phyloP scores from a whole-genome alignment of 1,140 invertebrate species.

The Brachionus plicatilis region DNA sequence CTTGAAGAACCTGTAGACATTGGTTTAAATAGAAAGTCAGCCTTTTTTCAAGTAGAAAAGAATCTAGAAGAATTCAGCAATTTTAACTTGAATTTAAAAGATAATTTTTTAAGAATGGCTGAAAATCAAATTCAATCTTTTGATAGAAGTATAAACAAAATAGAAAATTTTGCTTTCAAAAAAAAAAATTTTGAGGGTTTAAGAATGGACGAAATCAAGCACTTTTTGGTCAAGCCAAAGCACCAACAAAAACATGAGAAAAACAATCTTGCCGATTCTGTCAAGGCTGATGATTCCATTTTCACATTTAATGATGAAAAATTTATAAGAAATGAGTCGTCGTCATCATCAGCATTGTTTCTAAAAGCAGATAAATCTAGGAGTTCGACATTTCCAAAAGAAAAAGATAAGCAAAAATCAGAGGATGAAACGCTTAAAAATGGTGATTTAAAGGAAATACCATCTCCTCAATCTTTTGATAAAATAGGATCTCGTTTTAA shows the following conservation, averaged over 20 bases:
- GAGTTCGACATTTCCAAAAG: background rate
- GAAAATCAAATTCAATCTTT: background rate
- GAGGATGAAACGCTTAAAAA: background rate
- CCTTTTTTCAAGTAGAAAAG: background rate
- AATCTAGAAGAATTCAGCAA: background rate
- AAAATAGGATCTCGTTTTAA: background rate
- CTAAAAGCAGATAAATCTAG: background rate
- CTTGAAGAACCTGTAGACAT: background rate
- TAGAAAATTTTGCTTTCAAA: constrained; percentile 27
- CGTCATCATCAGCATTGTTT: background rate
- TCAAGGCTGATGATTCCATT: background rate
- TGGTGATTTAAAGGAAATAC: background rate
- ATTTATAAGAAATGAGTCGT: background rate
- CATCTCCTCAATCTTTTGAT: background rate
- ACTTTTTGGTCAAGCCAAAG: background rate
- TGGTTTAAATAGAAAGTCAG: background rate
- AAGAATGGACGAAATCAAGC: constrained; percentile 15
- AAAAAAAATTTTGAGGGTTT: constrained; percentile 24
- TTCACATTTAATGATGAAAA: background rate
- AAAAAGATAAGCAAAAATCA: background rate
- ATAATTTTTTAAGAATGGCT: background rate
- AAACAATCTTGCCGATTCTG: background rate
- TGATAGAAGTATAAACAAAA: constrained; percentile 5
- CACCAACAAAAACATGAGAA: background rate
- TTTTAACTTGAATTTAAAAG: constrained; percentile 11